These are phyloP conservation scores for Sebastiscus albofasciatus DNA, from an alignment of 2,797 vertebrate species.

Conservation along the genomic window DNA sequence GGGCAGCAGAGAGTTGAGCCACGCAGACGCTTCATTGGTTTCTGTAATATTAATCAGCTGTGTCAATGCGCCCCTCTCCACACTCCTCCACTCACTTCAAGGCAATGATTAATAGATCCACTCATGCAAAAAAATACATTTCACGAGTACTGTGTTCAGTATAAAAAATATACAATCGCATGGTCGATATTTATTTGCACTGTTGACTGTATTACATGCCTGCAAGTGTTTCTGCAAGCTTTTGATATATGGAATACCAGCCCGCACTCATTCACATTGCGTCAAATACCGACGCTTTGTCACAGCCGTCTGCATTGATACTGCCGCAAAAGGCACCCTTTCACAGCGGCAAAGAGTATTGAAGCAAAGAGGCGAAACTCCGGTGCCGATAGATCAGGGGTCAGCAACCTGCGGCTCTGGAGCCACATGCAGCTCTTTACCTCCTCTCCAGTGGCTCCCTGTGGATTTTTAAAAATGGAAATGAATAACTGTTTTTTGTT, in stretches of 20 bases:
- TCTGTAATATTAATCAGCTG: constrained; percentile 57
- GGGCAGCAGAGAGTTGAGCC: constrained; percentile 15
- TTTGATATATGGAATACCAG: not conserved
- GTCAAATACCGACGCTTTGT: no score
- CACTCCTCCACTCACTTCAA: constrained; percentile 29
- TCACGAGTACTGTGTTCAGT: not conserved
- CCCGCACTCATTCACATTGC: no score
- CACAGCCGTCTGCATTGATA: no score
- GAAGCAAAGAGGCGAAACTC: no score
- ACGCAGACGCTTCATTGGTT: constrained; percentile 32
- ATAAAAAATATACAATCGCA: constrained; percentile 1
- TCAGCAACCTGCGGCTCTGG: no score
- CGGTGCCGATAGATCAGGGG: no score
- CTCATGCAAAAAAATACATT: constrained; percentile 31
- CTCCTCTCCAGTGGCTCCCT: no score
- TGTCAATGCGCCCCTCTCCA: constrained; percentile 42
- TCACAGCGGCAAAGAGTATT: no score
- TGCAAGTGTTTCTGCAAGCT: not conserved
- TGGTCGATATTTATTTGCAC: constrained; percentile 1
- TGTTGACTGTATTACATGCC: not conserved
- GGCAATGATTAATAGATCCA: constrained; percentile 42
- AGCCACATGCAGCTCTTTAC: no score
- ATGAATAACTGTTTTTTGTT: no score
- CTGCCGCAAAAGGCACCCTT: no score
- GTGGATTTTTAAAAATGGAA: no score